A percentile compares a stretch with the other conserved stretches of the same genome.
phyloP scores from a whole-genome alignment of 2,797 vertebrate genomes.

The Chiloscyllium punctatum region DNA sequence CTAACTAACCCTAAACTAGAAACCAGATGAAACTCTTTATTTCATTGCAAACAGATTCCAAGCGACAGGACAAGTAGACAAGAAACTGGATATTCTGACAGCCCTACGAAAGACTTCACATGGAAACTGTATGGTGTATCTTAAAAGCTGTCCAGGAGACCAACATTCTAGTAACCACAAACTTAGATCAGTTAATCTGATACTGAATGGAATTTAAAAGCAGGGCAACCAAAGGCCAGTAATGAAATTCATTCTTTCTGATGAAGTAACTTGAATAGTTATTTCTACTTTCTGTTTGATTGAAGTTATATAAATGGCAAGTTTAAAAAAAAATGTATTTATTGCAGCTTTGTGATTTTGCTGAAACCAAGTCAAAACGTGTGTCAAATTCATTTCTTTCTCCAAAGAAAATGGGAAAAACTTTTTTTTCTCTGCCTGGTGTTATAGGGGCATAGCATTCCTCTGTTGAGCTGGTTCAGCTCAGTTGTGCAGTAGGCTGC shows the following conservation, averaged over 20 bases:
- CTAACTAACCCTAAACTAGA: neutral
- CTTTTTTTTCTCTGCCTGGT: neutral
- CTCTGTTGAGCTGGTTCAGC: neutral
- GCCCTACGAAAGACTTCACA: neutral
- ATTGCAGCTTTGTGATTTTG: neutral
- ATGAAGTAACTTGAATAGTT: neutral
- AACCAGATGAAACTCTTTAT: neutral
- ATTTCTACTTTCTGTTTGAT: neutral
- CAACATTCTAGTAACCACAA: slow-evolving; percentile 5
- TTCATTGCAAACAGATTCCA: neutral
- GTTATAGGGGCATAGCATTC: neutral
- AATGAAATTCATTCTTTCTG: neutral
- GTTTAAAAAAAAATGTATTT: neutral
- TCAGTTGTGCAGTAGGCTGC: too few species aligned
- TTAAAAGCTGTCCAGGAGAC: neutral
- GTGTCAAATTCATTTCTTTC: neutral
- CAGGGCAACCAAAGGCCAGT: neutral
- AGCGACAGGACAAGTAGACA: neutral
- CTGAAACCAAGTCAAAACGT: neutral
- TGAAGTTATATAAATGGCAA: neutral
- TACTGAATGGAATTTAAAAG: neutral
- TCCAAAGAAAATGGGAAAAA: neutral
- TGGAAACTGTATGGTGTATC: neutral
- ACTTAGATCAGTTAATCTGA: neutral
- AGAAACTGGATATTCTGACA: neutral